Evolutionary conservation across 2,113 vertebrate genomes (phyloP), one percentile per base, ranked within the genome.

Genomic region (Atherinomorus stipes): DNA sequence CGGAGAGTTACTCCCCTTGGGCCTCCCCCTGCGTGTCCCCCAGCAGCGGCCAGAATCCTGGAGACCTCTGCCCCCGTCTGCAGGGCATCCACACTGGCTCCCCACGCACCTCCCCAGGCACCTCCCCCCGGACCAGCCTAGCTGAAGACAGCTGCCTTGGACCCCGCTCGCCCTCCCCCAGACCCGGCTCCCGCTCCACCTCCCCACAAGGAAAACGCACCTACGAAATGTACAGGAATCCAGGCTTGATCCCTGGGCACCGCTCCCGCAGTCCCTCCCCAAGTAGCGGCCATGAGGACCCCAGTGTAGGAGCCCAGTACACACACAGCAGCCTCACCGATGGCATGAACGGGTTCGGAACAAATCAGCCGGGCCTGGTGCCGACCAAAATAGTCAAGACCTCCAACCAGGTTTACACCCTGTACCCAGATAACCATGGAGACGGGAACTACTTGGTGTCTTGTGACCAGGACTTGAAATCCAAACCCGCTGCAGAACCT

Each of bases 21-120:
- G 95, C 96, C 1, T 99, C 98, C 59, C 98, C 97, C 68, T 99
- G 98, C 53, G 96, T 99, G 91, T 99, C 98, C 82, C 98, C 98
- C 88, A 96, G 97, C 93, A 96, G 94, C 77, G 95, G 93, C 76
- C 96, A 94, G 73, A 89, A 94, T 86, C 91, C 95, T 62, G 96
- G 96, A 82, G 97, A 99, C 90, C 95, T 98, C 87, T 98, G 96
- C 93, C 96, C 96, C 18, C 96, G 97, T 40, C 93, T 99, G 86
- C 97, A 98, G 96, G 96, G 94, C 95, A 96, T 98, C 95, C 96
- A 97, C 94, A 95, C 96, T 91, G 95, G 96, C 93, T 99, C 98
- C 76, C 98, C 98, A 62, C 95, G 95, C 91, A 94, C 96, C 92
- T 95, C 96, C 87, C 95, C 94, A 61, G 94, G 96, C 91, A 98